phyloP scores from a whole-genome alignment of 2,797 vertebrate species.

The Rachycentron canadum region DNA sequence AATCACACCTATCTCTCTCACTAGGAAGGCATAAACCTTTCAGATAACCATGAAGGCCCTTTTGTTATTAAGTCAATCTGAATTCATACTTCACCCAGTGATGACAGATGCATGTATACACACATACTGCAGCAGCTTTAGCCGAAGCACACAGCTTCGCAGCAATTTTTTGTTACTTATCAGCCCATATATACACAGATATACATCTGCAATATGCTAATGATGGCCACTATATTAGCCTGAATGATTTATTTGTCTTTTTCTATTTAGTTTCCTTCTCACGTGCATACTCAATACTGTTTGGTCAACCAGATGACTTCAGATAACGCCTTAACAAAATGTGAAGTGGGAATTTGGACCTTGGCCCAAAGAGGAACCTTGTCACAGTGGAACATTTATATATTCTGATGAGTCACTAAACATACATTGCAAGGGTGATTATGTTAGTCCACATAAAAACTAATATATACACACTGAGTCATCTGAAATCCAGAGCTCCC shows the following conservation, averaged over 20 bases:
- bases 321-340: not conserved
- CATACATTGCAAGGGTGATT: not conserved
- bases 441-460: not conserved
- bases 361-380: constrained; percentile 1
- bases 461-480: not conserved
- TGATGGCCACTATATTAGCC: not conserved
- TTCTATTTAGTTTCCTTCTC: not conserved
- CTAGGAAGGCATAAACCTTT: not conserved
- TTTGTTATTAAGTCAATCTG: not conserved
- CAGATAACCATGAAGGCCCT: not conserved
- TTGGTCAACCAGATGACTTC: not conserved
- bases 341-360: constrained; percentile 16
- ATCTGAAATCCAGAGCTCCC: not conserved
- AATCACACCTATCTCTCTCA: not conserved
- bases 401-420: not conserved
- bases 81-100: not conserved
- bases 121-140: not conserved
- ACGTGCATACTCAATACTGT: not conserved
- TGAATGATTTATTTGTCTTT: not conserved
- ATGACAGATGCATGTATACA: not conserved
- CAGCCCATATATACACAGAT: not conserved
- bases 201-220: not conserved
- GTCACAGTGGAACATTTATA: not conserved
- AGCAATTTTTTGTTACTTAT: not conserved
- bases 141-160: not conserved